Conservation (phyloP, 1,140 invertebrate genomes). For the Aphidius gifuensis region DNA sequence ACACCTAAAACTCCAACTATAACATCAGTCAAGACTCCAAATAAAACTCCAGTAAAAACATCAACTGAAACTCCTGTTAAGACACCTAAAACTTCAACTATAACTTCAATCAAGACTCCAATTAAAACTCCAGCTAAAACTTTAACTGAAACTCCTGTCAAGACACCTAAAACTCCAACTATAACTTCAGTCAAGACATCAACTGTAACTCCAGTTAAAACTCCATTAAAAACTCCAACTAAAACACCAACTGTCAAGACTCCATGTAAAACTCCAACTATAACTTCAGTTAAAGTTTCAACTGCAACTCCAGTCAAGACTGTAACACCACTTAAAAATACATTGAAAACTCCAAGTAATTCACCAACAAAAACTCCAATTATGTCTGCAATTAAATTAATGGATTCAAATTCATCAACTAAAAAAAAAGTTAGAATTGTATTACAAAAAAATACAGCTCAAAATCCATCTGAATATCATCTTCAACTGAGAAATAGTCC, state of each 20-base stretch:
- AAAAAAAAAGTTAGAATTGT: constrained; percentile 65
- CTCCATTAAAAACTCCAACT: too few species aligned
- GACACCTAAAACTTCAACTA: too few species aligned
- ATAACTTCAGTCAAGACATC: not conserved
- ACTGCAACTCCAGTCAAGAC: not conserved
- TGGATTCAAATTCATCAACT: constrained; percentile 21
- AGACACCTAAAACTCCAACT: not conserved
- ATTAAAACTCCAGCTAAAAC: constrained; percentile 12
- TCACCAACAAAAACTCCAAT: not conserved
- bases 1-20: not conserved
- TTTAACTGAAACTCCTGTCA: constrained; percentile 1
- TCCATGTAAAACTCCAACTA: not conserved
- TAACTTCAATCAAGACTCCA: constrained; percentile 5
- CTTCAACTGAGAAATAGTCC: constrained; percentile 67
- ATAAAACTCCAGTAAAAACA: not conserved
- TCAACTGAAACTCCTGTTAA: not conserved
- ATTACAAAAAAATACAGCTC: constrained; percentile 64
- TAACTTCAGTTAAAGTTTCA: not conserved
- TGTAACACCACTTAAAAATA: not conserved
- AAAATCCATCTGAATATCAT: constrained; percentile 68
- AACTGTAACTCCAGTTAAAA: not conserved
- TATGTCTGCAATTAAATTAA: constrained; percentile 1
- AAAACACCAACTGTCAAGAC: too few species aligned
- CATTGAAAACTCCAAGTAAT: not conserved
- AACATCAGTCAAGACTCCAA: not conserved